Percentiles rank a stretch among this genome's conserved stretches.
Evolutionary conservation across 2,888 invertebrate species (phyloP).

Genomic region (Pammene fasciana): DNA sequence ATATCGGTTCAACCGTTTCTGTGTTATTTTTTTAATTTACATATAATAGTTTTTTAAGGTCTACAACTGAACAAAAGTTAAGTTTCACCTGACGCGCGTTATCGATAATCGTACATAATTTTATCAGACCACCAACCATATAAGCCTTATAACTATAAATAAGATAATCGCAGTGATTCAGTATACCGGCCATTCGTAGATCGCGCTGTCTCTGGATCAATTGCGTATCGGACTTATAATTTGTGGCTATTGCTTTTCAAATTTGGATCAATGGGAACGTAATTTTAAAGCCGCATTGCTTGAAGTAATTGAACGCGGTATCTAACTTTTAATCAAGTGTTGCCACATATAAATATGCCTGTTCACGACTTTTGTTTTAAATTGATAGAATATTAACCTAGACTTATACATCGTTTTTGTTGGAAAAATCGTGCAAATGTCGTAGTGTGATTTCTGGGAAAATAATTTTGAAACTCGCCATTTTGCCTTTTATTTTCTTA

Average conservation of each 20-base stretch:
- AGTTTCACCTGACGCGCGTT: background rate
- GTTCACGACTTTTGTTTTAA: slow-evolving; percentile 13
- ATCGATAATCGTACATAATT: slow-evolving; percentile 9
- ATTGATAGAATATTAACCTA: background rate
- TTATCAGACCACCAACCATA: slow-evolving; percentile 10
- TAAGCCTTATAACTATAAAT: slow-evolving; percentile 23
- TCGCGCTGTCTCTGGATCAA: slow-evolving; percentile 44
- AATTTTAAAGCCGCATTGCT: slow-evolving; percentile 29
- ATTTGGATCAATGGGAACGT: slow-evolving; percentile 29
- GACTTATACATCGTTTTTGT: background rate
- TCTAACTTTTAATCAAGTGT: slow-evolving; percentile 32
- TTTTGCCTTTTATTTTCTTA: no score
- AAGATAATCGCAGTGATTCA: slow-evolving; percentile 24
- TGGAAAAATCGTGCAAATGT: background rate
- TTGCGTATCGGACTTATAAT: slow-evolving; percentile 37
- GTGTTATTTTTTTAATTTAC: no score
- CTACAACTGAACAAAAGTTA: background rate
- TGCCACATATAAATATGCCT: slow-evolving; percentile 24
- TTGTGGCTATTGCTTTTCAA: slow-evolving; percentile 34
- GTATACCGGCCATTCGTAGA: slow-evolving; percentile 2
- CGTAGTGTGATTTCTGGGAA: no score
- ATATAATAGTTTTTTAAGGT: no score
- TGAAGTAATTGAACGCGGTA: slow-evolving; percentile 32
- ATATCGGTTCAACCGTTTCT: no score
- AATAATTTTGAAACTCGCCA: no score